phyloP scores from a whole-genome alignment of 2,113 vertebrate genomes.

The Peromyscus maniculatus region DNA sequence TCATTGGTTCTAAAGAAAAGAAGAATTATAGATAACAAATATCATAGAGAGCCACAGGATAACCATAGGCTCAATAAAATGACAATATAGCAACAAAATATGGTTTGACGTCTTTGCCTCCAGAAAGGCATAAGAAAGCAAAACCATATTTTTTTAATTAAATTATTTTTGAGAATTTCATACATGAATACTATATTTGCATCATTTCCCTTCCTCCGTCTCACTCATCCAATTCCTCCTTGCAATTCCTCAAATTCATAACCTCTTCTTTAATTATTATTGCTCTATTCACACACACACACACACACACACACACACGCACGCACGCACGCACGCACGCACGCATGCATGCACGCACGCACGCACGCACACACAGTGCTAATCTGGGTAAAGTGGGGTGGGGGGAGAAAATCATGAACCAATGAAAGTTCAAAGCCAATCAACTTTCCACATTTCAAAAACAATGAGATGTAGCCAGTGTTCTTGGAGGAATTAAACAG shows the following conservation, averaged over 20 bases:
- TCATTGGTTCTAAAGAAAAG: background rate
- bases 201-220: background rate
- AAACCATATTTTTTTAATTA: background rate
- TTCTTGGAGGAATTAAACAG: constrained; percentile 24
- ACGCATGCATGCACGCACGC: background rate
- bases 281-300: background rate
- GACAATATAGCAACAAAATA: constrained; percentile 17
- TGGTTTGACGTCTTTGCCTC: constrained; percentile 44
- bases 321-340: background rate
- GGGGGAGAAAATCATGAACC: background rate
- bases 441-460: background rate
- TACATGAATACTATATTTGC: background rate
- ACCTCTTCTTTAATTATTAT: background rate
- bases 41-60: background rate
- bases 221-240: background rate
- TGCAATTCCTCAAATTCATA: background rate
- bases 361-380: background rate
- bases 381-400: background rate
- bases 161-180: background rate
- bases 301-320: background rate
- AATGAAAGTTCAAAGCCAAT: constrained; percentile 40
- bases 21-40: constrained; percentile 9
- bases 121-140: background rate
- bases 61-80: constrained; percentile 14
- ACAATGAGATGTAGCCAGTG: background rate